phyloP scores from a whole-genome alignment of 2,113 vertebrate genomes.

The Cheilinus undulatus region DNA sequence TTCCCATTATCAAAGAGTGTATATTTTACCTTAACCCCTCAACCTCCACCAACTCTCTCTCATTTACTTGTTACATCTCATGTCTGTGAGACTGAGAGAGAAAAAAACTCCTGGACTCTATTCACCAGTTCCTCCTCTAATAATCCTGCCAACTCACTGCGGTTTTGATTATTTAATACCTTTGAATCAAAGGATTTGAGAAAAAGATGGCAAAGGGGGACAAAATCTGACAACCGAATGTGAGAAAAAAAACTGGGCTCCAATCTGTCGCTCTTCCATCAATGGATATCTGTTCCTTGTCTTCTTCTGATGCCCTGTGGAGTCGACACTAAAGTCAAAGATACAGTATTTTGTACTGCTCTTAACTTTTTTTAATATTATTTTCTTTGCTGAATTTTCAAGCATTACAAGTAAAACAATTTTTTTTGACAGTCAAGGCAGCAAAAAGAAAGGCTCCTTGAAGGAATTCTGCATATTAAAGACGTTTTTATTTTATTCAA shows the following conservation, averaged over 20 bases:
- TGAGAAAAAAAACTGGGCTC: constrained; percentile 44
- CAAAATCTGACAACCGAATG: constrained; percentile 68
- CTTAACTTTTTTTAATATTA: not conserved
- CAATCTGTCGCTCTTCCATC: constrained; percentile 41
- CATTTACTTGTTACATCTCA: constrained; percentile 66
- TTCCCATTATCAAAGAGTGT: not conserved
- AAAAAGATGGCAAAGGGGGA: constrained; percentile 55
- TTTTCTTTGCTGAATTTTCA: not conserved
- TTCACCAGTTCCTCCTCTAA: constrained; percentile 10
- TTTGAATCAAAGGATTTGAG: constrained; percentile 60
- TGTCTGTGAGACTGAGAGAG: constrained; percentile 49
- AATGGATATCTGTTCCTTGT: constrained; percentile 55
- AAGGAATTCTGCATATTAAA: not conserved
- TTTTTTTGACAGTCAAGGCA: not conserved
- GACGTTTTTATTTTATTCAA: no score
- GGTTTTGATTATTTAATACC: constrained; percentile 55
- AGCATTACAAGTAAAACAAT: not conserved
- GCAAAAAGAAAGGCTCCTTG: not conserved
- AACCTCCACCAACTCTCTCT: constrained; percentile 37
- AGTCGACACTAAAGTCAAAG: not conserved
- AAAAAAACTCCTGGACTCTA: not conserved
- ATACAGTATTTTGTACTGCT: no score
- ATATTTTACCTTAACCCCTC: constrained; percentile 5
- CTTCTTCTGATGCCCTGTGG: not conserved
- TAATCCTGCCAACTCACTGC: constrained; percentile 19